Base-by-base conservation (phyloP, 2,113 vertebrate genomes). In the Asarcornis scutulata region DNA sequence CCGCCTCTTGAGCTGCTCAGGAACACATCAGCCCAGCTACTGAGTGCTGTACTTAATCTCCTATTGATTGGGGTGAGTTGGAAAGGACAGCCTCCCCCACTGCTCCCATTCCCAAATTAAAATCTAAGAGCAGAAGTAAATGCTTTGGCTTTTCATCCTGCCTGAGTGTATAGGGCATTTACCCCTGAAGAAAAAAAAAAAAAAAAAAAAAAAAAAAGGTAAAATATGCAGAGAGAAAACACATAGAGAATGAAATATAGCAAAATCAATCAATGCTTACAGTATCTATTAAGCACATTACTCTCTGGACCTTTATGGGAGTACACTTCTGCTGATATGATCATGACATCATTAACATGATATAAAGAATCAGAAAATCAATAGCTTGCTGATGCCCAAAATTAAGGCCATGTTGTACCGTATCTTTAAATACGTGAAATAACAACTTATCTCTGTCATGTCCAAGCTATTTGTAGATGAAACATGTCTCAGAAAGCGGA, bases 271-370 rank as follows among this genome's bases (percentile, higher is more conserved):
- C 67, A 88, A 78, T 91, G 87, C 92, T 91, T 95, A 83, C 66
- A 94, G 83, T 91, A 72, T 69, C 91, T 90, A 94, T 96, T 96
- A 95, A 94, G 88, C n/a, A 55, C 38, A 89, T 93, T 93, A 83
- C 78, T 88, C 89, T 94, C 89, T 75, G 50, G 89, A 96, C 90
- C 71, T 93, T 96, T 96, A 86, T 32, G 12, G 93, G 82, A 91
- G 69, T 71, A 67, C 74, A 53, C 48, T 42, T 55, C 89, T 96
- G 69, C 87, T 91, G 94, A 81, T 95, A 87, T 44, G 84, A 96
- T 95, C 93, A 58, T 84, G 91, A 92, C 93, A 96, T 95, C 89
- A 96, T 96, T 96, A 97, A 96, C 93, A 80, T 94, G 93, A 96
- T 96, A 95, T 87, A 96, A 96, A 95, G 94, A 80, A 95, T 78